These are phyloP conservation scores for Nipponacmea schrenckii DNA, from an alignment of 2,888 invertebrate species.

Conservation along the genomic window DNA sequence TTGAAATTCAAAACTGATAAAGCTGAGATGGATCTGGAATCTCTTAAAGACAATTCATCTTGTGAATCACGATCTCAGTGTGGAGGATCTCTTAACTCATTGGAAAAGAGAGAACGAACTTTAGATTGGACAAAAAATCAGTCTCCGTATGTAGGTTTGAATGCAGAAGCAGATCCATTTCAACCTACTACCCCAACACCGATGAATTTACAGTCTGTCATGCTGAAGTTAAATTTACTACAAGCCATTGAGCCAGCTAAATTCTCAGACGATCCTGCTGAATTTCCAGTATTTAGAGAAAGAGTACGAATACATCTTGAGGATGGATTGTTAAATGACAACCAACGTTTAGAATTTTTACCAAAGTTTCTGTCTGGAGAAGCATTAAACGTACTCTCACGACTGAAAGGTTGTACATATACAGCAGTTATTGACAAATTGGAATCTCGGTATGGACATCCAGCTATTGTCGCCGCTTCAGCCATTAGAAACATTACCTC, in stretches of 20 bases:
- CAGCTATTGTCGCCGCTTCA: not conserved
- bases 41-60: no score
- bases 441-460: not conserved
- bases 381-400: not conserved
- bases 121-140: no score
- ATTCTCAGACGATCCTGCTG: not conserved
- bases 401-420: not conserved
- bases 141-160: no score
- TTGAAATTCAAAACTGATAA: no score
- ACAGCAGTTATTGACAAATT: not conserved
- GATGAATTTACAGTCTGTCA: not conserved
- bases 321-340: not conserved
- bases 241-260: not conserved
- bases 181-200: no score
- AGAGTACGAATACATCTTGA: not conserved
- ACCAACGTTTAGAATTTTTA: not conserved
- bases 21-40: no score
- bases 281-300: not conserved
- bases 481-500: not conserved
- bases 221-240: not conserved
- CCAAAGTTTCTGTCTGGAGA: not conserved
- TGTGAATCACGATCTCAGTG: no score
- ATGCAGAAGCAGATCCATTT: no score
- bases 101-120: no score
- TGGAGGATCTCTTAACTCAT: no score